Conservation (phyloP, 64 coral and sea anemone genomes). For the Trachythela sp. region DNA sequence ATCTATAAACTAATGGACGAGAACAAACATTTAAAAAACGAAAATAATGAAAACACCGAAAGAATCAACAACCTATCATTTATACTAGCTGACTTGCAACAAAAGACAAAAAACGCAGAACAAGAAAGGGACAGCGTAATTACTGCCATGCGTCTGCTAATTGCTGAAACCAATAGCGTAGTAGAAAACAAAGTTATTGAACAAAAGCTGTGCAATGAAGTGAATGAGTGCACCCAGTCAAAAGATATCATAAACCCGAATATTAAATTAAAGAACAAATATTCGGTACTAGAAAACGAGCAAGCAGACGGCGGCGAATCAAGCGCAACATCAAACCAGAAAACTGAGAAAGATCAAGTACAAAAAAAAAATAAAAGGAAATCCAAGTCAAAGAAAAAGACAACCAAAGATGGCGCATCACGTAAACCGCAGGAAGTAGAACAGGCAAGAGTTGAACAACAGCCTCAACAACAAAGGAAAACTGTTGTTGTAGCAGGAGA, state of each 20-base stretch:
- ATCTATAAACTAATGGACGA: conserved; percentile 25
- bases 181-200: conserved; percentile 22
- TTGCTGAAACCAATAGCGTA: conserved; percentile 27
- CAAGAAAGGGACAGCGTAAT: conserved; percentile 32
- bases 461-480: background rate
- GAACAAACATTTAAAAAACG: conserved; percentile 19
- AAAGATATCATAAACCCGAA: conserved; percentile 28
- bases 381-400: conserved; percentile 15
- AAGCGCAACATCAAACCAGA: conserved; percentile 23
- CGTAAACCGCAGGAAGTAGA: conserved; percentile 7
- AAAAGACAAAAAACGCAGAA: conserved; percentile 7
- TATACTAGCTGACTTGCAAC: background rate
- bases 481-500: conserved; percentile 27
- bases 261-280: conserved; percentile 31
- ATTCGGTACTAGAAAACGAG: conserved; percentile 18
- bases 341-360: conserved; percentile 27
- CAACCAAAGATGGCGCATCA: conserved; percentile 1
- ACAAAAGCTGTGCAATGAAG: conserved; percentile 25
- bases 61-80: conserved; percentile 30
- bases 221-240: conserved; percentile 21
- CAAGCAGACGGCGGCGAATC: conserved; percentile 20
- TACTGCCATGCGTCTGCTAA: conserved; percentile 21
- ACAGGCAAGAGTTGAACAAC: conserved; percentile 18
- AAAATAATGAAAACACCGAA: conserved; percentile 18
- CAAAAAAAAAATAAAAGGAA: conserved; percentile 9